phyloP scores from a whole-genome alignment of 1,140 invertebrate genomes.

The Zaprionus vittiger region DNA sequence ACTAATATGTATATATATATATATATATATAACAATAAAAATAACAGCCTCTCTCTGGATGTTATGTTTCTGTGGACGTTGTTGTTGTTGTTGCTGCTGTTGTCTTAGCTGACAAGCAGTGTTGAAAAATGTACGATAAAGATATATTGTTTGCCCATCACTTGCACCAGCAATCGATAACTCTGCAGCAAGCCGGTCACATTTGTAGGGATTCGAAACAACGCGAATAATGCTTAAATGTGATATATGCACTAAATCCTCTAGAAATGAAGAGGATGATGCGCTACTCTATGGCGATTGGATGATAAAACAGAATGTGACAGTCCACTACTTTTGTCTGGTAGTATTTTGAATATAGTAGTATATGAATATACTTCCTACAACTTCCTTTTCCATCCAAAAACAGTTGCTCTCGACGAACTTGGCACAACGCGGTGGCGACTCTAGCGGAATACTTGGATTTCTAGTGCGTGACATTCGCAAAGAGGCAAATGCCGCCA shows the following conservation, averaged over 20 bases:
- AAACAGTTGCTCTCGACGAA: conserved; percentile 65
- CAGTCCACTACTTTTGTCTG: conserved; percentile 75
- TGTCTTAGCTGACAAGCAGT: conserved; percentile 42
- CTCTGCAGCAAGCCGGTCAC: background rate
- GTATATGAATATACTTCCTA: no score
- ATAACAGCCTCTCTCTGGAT: conserved; percentile 43
- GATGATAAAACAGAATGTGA: conserved; percentile 51
- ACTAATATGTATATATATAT: conserved; percentile 17
- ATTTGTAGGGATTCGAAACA: background rate
- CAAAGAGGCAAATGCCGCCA: conserved; percentile 36
- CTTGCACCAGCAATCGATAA: background rate
- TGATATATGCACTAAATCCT: conserved; percentile 45
- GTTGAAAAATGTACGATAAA: conserved; percentile 5
- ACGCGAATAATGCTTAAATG: conserved; percentile 34
- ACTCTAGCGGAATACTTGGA: conserved; percentile 65
- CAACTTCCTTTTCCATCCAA: background rate
- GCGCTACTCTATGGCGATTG: conserved; percentile 59
- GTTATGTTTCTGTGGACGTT: conserved; percentile 36
- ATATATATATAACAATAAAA: conserved; percentile 12
- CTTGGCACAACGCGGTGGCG: conserved; percentile 60
- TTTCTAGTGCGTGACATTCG: conserved; percentile 71
- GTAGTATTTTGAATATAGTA: conserved; percentile 25
- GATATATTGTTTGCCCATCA: background rate
- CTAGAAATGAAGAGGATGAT: conserved; percentile 22
- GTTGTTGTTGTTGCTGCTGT: conserved; percentile 27